Base-by-base conservation (phyloP, 1,140 invertebrate genomes). In the Cryptotermes secundus region DNA sequence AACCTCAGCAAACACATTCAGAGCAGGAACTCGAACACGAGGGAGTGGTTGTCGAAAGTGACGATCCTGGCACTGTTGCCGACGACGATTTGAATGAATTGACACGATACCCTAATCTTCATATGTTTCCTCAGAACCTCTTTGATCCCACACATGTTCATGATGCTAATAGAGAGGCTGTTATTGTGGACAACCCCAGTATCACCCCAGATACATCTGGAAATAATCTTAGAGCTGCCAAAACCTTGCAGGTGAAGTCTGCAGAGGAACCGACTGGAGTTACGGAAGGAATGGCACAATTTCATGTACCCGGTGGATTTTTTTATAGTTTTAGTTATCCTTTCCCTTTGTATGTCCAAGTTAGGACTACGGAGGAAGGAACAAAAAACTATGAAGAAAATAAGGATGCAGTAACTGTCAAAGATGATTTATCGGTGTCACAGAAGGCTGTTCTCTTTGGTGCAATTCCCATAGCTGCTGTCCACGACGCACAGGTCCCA, bases 401-500 rank as follows among this genome's bases (percentile, higher is more conserved):
- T 1, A 35, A 31, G 22, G 34, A 26, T 42, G 24, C 24, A 24
- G 26, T 22, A 24, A 24, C 16, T 26, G 34, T 22, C 24, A n/a
- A 83, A 24, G 26, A n/a, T n/a, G 53, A 9, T 31, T 49, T 22
- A 22, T 72, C 59, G 26, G 59, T 72, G 26, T 72, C 59, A 6
- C 59, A 72, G 45, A 83, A 86, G 35, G 86, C 86, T 24, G 42
- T 83, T 12, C 42, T 84, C 19, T 84, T 87, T 6, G 87, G 87
- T 34, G 87, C 87, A 9, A 86, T 87, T 10, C 88, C 88, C 34
- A 84, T 87, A 24, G 85, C 87, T 34, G 88, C 88, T 16, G 86
- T 87, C 34, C 88, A 88, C 80, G 87, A 88, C 82, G n/a, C 84
- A 14, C 88, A 88, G 85, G 86, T 88, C 12, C 85, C 87, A 24